These are phyloP conservation scores for Anguilla obscura DNA, from an alignment of 2,797 vertebrate genomes.

Conservation along the genomic window DNA sequence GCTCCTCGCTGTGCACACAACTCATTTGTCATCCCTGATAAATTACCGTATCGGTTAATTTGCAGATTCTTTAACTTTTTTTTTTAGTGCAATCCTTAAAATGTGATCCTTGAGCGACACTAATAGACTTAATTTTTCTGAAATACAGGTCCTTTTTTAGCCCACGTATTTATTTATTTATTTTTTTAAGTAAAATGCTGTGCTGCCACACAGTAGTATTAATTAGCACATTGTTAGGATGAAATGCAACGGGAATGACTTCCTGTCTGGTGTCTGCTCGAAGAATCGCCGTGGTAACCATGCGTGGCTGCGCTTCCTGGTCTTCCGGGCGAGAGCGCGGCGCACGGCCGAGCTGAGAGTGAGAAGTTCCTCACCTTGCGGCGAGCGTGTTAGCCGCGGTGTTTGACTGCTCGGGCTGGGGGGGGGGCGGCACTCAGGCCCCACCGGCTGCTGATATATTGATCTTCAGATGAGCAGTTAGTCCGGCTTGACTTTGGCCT, in stretches of 20 bases:
- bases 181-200: background rate
- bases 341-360: background rate
- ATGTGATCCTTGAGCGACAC: background rate
- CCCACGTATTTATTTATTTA: background rate
- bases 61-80: background rate
- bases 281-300: background rate
- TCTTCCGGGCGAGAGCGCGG: background rate
- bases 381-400: background rate
- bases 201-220: background rate
- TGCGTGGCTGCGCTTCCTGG: background rate
- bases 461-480: conserved; percentile 30
- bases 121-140: background rate
- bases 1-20: background rate
- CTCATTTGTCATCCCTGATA: conserved; percentile 5
- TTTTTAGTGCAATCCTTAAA: background rate
- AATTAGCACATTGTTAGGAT: background rate
- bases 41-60: background rate
- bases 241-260: background rate
- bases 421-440: background rate
- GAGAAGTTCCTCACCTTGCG: background rate
- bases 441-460: background rate
- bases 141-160: background rate
- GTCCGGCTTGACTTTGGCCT: background rate
- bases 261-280: background rate
- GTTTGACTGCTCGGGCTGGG: background rate